Base-by-base conservation (phyloP, 2,888 invertebrate genomes). In the Dynastes grantii region DNA sequence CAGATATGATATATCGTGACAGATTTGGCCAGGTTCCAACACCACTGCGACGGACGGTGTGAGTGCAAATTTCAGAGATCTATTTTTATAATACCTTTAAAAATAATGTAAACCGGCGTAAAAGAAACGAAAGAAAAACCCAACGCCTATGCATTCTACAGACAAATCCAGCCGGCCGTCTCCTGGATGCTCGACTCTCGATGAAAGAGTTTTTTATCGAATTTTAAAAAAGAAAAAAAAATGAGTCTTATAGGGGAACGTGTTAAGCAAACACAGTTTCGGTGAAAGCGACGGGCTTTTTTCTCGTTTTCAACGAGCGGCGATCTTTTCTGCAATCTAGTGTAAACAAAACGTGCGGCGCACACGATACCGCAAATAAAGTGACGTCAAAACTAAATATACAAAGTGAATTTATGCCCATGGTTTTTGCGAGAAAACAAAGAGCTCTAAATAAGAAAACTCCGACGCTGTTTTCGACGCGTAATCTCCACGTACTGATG, bases 1-100 rank as follows among this genome's bases (percentile, higher is more conserved):
- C 81, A 80, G 82, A 84, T 84, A 84, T 85, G 84, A 85, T 84
- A 83, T 81, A 85, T 84, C 81, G 82, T 78, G 82, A 82, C 83
- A 79, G 77, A 77, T 80, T 85, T 84, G 84, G 82, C 79, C 55
- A 53, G 40, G 32, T 73, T 81, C 82, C 82, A 82, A 78, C 76
- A 76, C 73, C 76, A 79, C 76, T 61, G 73, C 73, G 73, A 63
- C 58, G 27, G 51, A 13, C 45, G 58, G 37, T 73, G 37, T 73
- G 78, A 78, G 78, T 80, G 82, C 81, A 81, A 81, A 81, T 81
- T 81, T 81, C 80, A 73, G 76, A 64, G 53, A n/a, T 77, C 80
- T 82, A 82, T 82, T 82, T 82, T 82, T 82, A 81, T 77, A 71
- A 63, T 71, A 78, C 78, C 79, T 68, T 79, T 80, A 80, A 71